phyloP scores from a whole-genome alignment of 2,797 vertebrate genomes.

The Sebastes vulpes region DNA sequence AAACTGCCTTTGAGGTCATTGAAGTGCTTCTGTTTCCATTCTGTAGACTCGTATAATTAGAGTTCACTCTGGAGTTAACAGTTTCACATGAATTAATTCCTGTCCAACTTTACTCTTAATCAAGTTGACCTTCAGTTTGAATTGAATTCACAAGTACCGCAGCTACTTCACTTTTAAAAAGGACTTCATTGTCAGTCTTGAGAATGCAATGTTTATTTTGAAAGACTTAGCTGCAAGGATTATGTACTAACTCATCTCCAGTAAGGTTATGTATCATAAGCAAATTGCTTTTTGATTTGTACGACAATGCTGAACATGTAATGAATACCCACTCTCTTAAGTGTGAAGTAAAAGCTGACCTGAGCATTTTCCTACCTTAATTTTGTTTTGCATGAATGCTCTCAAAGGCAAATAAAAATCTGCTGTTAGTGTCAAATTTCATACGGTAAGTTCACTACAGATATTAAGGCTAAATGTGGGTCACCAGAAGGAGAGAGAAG shows the following conservation, averaged over 20 bases:
- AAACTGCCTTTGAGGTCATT: constrained; percentile 64
- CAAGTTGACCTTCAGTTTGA: constrained; percentile 61
- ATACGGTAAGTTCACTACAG: constrained; percentile 34
- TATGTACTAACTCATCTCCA: background rate
- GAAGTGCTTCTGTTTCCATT: constrained; percentile 54
- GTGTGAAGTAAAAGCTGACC: constrained; percentile 53
- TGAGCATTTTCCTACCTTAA: constrained; percentile 23
- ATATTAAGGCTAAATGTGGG: constrained; percentile 69
- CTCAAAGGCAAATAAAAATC: constrained; percentile 56
- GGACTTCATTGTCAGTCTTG: background rate
- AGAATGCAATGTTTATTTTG: constrained; percentile 11
- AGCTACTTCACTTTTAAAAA: constrained; percentile 7
- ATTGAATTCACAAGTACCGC: constrained; percentile 20
- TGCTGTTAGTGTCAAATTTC: constrained; percentile 55
- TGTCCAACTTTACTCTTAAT: constrained; percentile 56
- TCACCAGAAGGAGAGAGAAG: constrained; percentile 44
- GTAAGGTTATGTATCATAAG: constrained; percentile 2
- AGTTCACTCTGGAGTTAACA: constrained; percentile 55
- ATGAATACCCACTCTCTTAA: constrained; percentile 22
- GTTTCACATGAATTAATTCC: constrained; percentile 60
- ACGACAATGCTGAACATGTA: constrained; percentile 11
- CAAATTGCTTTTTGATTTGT: constrained; percentile 23
- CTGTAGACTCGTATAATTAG: constrained; percentile 56
- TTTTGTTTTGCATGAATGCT: constrained; percentile 42
- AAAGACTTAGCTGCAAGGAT: background rate